Evolutionary conservation across 2,888 invertebrate species (phyloP).

Genomic region (Drosophila neoperkinsi): DNA sequence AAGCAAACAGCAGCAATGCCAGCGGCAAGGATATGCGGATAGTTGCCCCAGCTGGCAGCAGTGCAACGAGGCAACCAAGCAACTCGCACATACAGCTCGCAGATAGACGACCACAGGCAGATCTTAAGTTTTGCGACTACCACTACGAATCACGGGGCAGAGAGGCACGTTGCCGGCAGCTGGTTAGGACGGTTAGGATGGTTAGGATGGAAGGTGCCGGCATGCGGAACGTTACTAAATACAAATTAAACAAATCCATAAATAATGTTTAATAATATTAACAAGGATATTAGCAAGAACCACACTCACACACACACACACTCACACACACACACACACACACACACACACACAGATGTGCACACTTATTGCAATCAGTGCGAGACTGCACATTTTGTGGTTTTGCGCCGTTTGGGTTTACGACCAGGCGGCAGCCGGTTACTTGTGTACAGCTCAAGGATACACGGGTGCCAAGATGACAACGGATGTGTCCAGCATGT

Average conservation of each 20-base stretch:
- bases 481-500: slow-evolving; percentile 12
- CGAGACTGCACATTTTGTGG: slow-evolving; percentile 56
- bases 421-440: slow-evolving; percentile 8
- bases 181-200: slow-evolving; percentile 12
- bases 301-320: slow-evolving; percentile 41
- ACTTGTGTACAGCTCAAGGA: slow-evolving; percentile 19
- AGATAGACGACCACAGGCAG: slow-evolving; percentile 66
- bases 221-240: slow-evolving; percentile 81
- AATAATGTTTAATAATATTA: slow-evolving; percentile 85
- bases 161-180: slow-evolving; percentile 43
- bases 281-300: slow-evolving; percentile 83
- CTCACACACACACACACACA: slow-evolving; percentile 18
- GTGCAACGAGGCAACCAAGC: slow-evolving; percentile 35
- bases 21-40: slow-evolving; percentile 50
- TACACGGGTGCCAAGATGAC: slow-evolving; percentile 40
- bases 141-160: slow-evolving; percentile 14
- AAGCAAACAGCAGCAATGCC: slow-evolving; percentile 33
- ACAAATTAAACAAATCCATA: slow-evolving; percentile 85
- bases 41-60: slow-evolving; percentile 44
- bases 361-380: slow-evolving; percentile 68
- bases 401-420: slow-evolving; percentile 33
- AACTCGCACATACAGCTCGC: slow-evolving; percentile 8
- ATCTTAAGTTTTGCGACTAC: slow-evolving; percentile 70
- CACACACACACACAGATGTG: slow-evolving; percentile 15
- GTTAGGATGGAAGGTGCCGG: slow-evolving; percentile 23